These are phyloP conservation scores for Pheosia tremula DNA, from an alignment of 2,888 invertebrate species.

Conservation along the genomic window DNA sequence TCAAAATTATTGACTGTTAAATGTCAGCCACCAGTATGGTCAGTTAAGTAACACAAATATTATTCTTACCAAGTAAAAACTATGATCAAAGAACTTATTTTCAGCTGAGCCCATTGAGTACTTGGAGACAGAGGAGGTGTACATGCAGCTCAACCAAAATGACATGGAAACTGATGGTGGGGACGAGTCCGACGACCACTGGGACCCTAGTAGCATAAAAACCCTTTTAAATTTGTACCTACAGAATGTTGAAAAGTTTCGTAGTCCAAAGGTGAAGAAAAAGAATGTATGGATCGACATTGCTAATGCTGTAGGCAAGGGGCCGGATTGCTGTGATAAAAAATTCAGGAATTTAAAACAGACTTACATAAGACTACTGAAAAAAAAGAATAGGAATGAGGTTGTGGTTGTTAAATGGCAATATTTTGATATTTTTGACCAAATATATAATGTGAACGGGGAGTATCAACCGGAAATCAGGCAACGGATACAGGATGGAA, in stretches of 20 bases:
- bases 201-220: conserved; percentile 66
- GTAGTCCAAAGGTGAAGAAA: conserved; percentile 76
- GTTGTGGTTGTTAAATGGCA: conserved; percentile 71
- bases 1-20: conserved; percentile 11
- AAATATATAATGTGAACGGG: conserved; percentile 70
- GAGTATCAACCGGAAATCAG: conserved; percentile 73
- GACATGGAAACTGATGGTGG: conserved; percentile 60
- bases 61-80: background rate
- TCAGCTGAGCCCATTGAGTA: conserved; percentile 62
- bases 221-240: conserved; percentile 66
- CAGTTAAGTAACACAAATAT: background rate
- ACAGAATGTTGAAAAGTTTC: conserved; percentile 70
- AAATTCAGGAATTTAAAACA: conserved; percentile 78
- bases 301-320: conserved; percentile 63
- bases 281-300: conserved; percentile 77
- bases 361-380: conserved; percentile 71
- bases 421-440: conserved; percentile 74
- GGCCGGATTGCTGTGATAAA: conserved; percentile 74
- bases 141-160: conserved; percentile 54
- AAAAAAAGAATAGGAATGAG: conserved; percentile 65
- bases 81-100: conserved; percentile 49
- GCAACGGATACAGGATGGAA: conserved; percentile 65
- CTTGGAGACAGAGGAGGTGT: conserved; percentile 61
- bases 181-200: conserved; percentile 72
- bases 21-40: background rate